Conservation (phyloP, 2,797 vertebrate species). For the Sebastes oblongus region DNA sequence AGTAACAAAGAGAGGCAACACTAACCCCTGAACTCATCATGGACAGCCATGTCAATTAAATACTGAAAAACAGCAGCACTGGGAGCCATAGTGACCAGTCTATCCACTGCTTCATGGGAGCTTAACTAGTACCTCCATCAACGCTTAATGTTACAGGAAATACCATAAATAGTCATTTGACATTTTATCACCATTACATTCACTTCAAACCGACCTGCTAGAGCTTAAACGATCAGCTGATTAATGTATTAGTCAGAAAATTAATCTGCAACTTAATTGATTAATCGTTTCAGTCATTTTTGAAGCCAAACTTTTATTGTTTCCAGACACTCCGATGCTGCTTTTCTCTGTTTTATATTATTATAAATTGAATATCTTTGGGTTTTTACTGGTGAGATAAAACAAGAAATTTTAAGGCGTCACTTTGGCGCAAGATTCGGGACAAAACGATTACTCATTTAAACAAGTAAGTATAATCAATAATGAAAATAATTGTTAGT, state of each 20-base stretch:
- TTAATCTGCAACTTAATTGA: neutral
- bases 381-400: neutral
- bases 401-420: neutral
- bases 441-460: neutral
- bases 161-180: conserved; percentile 35
- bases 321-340: neutral
- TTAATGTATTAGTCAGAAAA: neutral
- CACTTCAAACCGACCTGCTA: neutral
- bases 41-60: conserved; percentile 83
- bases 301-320: neutral
- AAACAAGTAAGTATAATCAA: neutral
- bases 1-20: conserved; percentile 83
- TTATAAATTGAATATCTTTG: neutral
- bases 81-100: conserved; percentile 73
- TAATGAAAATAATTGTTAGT: neutral
- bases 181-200: conserved; percentile 24
- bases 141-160: conserved; percentile 43
- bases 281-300: neutral
- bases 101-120: conserved; percentile 45
- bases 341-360: neutral
- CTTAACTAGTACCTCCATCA: conserved; percentile 41
- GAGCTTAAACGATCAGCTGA: neutral
- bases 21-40: conserved; percentile 84
- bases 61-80: conserved; percentile 80
- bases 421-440: neutral